Evolutionary conservation across 2,888 invertebrate genomes (phyloP), one percentile per base, ranked within the genome.

Genomic region (Hypercompe scribonia): DNA sequence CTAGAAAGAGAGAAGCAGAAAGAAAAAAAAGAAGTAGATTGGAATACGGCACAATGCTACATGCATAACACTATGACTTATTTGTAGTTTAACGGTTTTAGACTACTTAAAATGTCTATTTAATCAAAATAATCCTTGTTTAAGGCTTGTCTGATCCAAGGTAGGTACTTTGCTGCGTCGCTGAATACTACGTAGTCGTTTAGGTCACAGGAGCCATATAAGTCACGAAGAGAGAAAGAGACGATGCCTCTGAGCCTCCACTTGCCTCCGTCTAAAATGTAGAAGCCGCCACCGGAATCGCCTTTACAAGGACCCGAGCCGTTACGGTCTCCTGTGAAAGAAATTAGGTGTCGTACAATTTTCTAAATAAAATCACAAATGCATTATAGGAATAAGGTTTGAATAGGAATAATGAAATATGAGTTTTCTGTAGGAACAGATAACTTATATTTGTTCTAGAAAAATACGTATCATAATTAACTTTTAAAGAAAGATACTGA

Each of bases 161-260:
- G 85, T 66, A 94, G 88, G 87, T 96, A 96, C 85, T 96, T 94
- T 1, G 96, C 96, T n/a, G 96, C 92, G 84, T 97, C 97, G 0
- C 96, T 96, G 85, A 97, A 97, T 28, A 97, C 96, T 4, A 97
- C 91, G 84, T 96, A 97, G 82, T 97, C 96, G 69, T 95, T 91
- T 2, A 96, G 93, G 85, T 97, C 96, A 84, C 97, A 97, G 0
- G 90, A 87, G 42, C 88, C 90, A 24, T 89, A 87, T 7, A 92
- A 89, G 3, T 90, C 88, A 0, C 28, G 36, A 61, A 96, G 89
- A 0, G 95, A 93, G 31, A 93, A 80, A 1, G 96, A 96, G 2
- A 96, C 96, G 0, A 96, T 85, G 1, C 96, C 96, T 1, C 96
- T 91, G 3, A 96, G 81, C 13, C 92, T 89, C 96, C 96, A 96